phyloP scores from a whole-genome alignment of 2,888 invertebrate species.

The Yponomeuta evonymella region DNA sequence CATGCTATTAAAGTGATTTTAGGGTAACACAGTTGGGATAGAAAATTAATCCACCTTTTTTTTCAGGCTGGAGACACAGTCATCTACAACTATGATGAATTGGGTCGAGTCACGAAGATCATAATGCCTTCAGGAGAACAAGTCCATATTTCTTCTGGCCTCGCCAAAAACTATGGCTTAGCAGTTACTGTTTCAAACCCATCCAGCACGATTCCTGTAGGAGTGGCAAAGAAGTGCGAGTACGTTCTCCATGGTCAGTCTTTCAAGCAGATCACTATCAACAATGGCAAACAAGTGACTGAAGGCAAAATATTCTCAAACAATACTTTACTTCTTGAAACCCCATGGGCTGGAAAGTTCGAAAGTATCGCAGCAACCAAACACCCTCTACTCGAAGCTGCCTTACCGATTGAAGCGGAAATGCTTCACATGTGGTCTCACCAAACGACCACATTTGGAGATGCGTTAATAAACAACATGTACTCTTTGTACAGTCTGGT shows the following conservation, averaged over 20 bases:
- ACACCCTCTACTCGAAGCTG: constrained; percentile 88
- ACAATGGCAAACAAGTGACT: constrained; percentile 82
- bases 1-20: neutral
- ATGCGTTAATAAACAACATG: constrained; percentile 84
- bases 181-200: constrained; percentile 82
- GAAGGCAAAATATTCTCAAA: constrained; percentile 86
- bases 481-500: constrained; percentile 88
- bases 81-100: constrained; percentile 93
- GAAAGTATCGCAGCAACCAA: constrained; percentile 86
- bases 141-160: constrained; percentile 84
- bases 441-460: constrained; percentile 86
- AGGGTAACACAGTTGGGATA: neutral
- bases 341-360: constrained; percentile 84
- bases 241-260: constrained; percentile 79
- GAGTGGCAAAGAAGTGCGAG: constrained; percentile 75
- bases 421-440: constrained; percentile 94
- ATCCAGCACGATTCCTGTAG: constrained; percentile 69
- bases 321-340: constrained; percentile 84
- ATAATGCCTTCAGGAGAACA: constrained; percentile 95
- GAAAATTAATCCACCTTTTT: constrained; percentile 16
- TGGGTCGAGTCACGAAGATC: constrained; percentile 90
- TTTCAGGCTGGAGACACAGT: constrained; percentile 88
- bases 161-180: constrained; percentile 85
- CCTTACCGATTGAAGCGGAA: constrained; percentile 91
- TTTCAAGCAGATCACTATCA: constrained; percentile 81